Conservation (phyloP, 2,888 invertebrate genomes). For the Mechanitis mazaeus region DNA sequence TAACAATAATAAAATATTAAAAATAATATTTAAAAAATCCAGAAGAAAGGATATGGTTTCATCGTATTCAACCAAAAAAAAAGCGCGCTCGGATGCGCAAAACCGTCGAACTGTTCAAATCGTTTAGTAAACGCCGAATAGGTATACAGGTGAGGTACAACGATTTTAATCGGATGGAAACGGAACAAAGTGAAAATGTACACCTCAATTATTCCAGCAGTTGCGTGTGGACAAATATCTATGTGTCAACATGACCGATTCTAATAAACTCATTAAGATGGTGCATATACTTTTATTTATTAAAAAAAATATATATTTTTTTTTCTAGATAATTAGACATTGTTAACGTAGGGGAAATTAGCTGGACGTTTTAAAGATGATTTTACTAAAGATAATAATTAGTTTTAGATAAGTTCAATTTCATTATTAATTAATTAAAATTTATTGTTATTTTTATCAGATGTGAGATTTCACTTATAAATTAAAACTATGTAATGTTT, state of each 20-base stretch:
- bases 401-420: no score
- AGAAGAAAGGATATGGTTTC: constrained; percentile 28
- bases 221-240: constrained; percentile 67
- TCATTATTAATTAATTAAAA: no score
- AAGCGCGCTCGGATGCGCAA: constrained; percentile 55
- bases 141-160: constrained; percentile 72
- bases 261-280: constrained; percentile 32
- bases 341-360: no score
- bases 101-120: constrained; percentile 71
- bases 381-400: no score
- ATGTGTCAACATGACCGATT: constrained; percentile 54
- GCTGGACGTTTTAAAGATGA: no score
- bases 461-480: no score
- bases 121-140: constrained; percentile 76
- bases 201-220: constrained; percentile 75
- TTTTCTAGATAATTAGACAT: no score
- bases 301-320: background rate
- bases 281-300: background rate
- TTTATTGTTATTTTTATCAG: no score
- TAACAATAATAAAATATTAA: no score
- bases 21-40: background rate
- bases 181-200: constrained; percentile 77
- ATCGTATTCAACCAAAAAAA: constrained; percentile 44
- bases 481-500: no score
- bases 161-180: constrained; percentile 76